Conservation (phyloP, 1,140 invertebrate species). For the Macrotrachela quadricornifera region DNA sequence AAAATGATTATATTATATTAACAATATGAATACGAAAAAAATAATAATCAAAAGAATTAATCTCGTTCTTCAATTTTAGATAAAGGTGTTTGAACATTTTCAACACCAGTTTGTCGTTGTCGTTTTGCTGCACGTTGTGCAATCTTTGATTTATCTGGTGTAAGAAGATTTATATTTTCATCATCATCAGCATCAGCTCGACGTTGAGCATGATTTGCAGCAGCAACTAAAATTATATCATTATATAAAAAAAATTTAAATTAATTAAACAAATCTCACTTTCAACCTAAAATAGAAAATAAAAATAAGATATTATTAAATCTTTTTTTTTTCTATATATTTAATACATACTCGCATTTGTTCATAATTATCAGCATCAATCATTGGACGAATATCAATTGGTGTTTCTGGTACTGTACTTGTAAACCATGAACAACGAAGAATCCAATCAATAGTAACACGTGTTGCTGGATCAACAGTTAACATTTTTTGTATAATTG, state of each 20-base stretch:
- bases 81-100: slow-evolving; percentile 55
- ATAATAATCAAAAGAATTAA: no score
- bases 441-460: slow-evolving; percentile 67
- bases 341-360: no score
- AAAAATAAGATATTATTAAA: no score
- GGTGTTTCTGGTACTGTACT: no score
- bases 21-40: no score
- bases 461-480: slow-evolving; percentile 72
- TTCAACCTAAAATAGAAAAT: no score
- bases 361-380: no score
- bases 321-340: no score
- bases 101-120: slow-evolving; percentile 51
- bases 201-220: slow-evolving; percentile 31
- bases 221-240: slow-evolving; percentile 20
- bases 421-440: slow-evolving; percentile 29
- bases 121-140: slow-evolving; percentile 22
- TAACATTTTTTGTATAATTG: slow-evolving; percentile 73
- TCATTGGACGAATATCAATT: no score
- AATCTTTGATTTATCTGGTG: neutral
- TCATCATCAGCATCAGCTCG: neutral
- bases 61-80: no score
- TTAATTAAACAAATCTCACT: no score
- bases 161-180: neutral
- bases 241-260: slow-evolving; percentile 14
- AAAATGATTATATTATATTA: no score